Evolutionary conservation across 2,888 invertebrate species (phyloP).

Genomic region (Ennomos fuscantarius): DNA sequence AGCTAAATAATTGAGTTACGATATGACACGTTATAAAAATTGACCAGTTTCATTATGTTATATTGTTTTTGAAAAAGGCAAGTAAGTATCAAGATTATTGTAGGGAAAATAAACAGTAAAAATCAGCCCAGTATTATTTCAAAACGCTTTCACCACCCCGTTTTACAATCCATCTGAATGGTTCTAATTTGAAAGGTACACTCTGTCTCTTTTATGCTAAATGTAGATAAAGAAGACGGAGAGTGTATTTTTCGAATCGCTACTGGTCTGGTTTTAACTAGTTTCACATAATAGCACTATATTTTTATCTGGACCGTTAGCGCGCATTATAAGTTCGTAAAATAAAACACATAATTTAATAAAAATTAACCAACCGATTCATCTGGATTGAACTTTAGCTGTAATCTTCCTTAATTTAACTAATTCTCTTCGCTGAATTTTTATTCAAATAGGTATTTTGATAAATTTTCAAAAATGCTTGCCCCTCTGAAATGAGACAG

Average conservation of each 20-base stretch:
- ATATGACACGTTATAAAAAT: too few relatives aligned
- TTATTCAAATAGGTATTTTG: conserved; percentile 24
- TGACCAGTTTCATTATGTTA: too few relatives aligned
- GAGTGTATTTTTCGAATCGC: too few relatives aligned
- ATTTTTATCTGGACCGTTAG: background rate
- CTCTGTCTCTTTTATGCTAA: too few relatives aligned
- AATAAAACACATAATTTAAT: conserved; percentile 6
- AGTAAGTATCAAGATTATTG: too few relatives aligned
- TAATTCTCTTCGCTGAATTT: conserved; percentile 17
- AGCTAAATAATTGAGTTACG: too few relatives aligned
- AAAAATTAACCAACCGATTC: conserved; percentile 22
- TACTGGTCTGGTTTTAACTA: conserved; percentile 8
- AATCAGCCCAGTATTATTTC: background rate
- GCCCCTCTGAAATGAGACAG: conserved; percentile 27
- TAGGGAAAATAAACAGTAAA: background rate
- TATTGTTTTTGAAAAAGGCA: too few relatives aligned
- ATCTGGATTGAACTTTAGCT: conserved; percentile 12
- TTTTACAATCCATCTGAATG: too few relatives aligned
- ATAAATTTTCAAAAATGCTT: conserved; percentile 25
- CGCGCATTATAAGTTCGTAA: conserved; percentile 5
- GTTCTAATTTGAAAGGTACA: too few relatives aligned
- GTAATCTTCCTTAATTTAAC: conserved; percentile 24
- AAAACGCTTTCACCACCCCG: background rate
- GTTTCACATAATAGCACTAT: background rate
- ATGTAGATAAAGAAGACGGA: too few relatives aligned